Percentiles rank a stretch among this genome's conserved stretches.
phyloP scores from a whole-genome alignment of 35 echinoderm and acorn worm species.

The Ptychodera flava region DNA sequence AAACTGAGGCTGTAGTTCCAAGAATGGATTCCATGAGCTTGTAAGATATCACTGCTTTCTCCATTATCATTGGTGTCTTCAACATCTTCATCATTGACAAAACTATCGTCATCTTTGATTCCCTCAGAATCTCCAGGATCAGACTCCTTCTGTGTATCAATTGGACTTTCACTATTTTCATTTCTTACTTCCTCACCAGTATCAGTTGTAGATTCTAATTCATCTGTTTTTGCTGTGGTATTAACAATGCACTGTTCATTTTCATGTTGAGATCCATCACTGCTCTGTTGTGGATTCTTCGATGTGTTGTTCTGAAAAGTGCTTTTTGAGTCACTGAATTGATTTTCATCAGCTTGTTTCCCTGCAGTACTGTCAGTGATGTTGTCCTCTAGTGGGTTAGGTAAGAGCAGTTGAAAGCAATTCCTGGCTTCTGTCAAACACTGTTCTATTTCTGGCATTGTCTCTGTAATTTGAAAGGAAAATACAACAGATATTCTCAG shows the following conservation, averaged over 20 bases:
- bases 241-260: slow-evolving; percentile 12
- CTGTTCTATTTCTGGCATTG: slow-evolving; percentile 79
- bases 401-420: slow-evolving; percentile 82
- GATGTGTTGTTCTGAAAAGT: background rate
- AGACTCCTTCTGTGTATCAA: background rate
- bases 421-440: slow-evolving; percentile 72
- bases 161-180: background rate
- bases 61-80: background rate
- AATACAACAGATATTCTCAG: no score
- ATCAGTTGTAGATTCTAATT: background rate
- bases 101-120: background rate
- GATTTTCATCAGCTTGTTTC: background rate
- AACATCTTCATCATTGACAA: slow-evolving; percentile 9
- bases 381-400: slow-evolving; percentile 3
- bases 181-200: background rate
- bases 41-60: slow-evolving; percentile 12
- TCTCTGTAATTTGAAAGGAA: slow-evolving; percentile 36
- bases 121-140: background rate
- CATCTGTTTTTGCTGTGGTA: background rate
- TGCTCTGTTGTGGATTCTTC: background rate
- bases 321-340: background rate
- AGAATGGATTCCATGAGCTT: slow-evolving; percentile 53
- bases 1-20: slow-evolving; percentile 61
- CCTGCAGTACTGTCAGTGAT: background rate
- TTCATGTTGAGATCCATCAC: background rate